Evolutionary conservation across 2,888 invertebrate species (phyloP).

Genomic region (Meteorus cinctellus): DNA sequence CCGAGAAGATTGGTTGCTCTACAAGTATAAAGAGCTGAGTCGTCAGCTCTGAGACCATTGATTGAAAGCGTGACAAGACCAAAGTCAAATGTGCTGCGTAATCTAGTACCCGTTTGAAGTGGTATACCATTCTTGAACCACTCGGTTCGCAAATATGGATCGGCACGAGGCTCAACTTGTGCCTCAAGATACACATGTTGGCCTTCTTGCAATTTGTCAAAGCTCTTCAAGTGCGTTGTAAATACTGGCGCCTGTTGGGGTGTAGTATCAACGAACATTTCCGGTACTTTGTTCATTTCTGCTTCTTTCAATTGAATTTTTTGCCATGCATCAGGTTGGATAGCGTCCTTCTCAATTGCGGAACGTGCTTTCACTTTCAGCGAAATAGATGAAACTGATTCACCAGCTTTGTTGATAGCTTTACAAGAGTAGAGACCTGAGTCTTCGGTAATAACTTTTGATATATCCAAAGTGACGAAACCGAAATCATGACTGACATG

Average conservation of each 20-base stretch:
- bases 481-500: constrained; percentile 95
- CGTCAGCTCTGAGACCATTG: constrained; percentile 89
- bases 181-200: constrained; percentile 91
- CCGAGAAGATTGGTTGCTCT: constrained; percentile 94
- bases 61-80: constrained; percentile 95
- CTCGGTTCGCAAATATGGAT: constrained; percentile 90
- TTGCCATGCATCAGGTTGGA: constrained; percentile 94
- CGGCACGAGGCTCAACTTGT: constrained; percentile 92
- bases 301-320: constrained; percentile 94
- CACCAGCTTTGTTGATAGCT: constrained; percentile 94
- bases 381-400: constrained; percentile 93
- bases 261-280: constrained; percentile 89
- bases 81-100: constrained; percentile 96
- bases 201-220: constrained; percentile 88
- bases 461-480: constrained; percentile 93
- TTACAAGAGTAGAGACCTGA: constrained; percentile 95
- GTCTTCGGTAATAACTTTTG: constrained; percentile 90
- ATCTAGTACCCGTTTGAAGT: constrained; percentile 89
- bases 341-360: constrained; percentile 86
- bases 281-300: constrained; percentile 91
- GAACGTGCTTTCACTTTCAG: constrained; percentile 90
- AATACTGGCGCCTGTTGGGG: constrained; percentile 96
- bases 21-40: constrained; percentile 96
- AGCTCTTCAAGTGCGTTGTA: constrained; percentile 91
- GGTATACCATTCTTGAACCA: constrained; percentile 95